Evolutionary conservation across 2,797 vertebrate genomes (phyloP).

Genomic region (Apogon hyalosoma): DNA sequence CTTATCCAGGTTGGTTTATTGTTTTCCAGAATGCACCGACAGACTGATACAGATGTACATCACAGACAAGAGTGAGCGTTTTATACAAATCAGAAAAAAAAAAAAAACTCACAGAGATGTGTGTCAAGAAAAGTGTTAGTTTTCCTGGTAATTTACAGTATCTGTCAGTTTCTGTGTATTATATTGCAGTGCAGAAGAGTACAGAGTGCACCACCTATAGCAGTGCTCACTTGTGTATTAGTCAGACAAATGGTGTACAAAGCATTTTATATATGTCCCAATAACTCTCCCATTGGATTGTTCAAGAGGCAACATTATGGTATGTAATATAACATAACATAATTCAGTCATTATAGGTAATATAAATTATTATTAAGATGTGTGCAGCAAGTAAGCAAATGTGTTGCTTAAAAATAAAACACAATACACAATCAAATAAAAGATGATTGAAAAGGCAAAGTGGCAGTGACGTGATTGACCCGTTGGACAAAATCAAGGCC

Average conservation of each 20-base stretch:
- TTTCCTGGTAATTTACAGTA: constrained; percentile 22
- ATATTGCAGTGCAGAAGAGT: constrained; percentile 16
- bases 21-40: constrained; percentile 60
- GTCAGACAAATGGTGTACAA: constrained; percentile 22
- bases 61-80: constrained; percentile 38
- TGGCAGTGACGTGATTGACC: constrained; percentile 37
- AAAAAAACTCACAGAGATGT: constrained; percentile 7
- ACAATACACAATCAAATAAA: constrained; percentile 12
- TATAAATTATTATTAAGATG: constrained; percentile 29
- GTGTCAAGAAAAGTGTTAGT: constrained; percentile 24
- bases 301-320: constrained; percentile 20
- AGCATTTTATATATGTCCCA: constrained; percentile 9
- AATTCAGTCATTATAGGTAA: constrained; percentile 26
- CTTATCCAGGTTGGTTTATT: constrained; percentile 76
- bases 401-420: constrained; percentile 28
- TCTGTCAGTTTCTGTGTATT: constrained; percentile 22
- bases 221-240: constrained; percentile 35
- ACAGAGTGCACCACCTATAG: constrained; percentile 20
- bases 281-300: constrained; percentile 14
- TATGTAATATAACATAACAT: constrained; percentile 13
- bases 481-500: constrained; percentile 17
- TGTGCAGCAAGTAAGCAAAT: constrained; percentile 10
- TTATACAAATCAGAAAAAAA: constrained; percentile 28
- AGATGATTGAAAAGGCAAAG: constrained; percentile 39
- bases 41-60: constrained; percentile 37